phyloP scores from a whole-genome alignment of 2,113 vertebrate species.

The human region GRCh38 chr7:116483501-116484000 shows the following conservation, averaged over 20 bases:
- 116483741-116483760: constrained; percentile 8
- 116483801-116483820: neutral
- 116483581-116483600: neutral
- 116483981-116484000: neutral
- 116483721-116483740: neutral
- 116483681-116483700: neutral
- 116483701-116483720: neutral
- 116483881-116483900: neutral
- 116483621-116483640: neutral
- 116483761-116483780: neutral
- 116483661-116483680: neutral
- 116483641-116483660: neutral
- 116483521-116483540: neutral
- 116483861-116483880: neutral
- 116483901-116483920: neutral
- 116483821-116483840: neutral
- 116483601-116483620: neutral
- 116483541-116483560: neutral
- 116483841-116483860: neutral
- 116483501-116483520: neutral
- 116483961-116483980: neutral
- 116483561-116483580: neutral
- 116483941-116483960: neutral
- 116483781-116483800: neutral
- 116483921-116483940: neutral